Evolutionary conservation across 2,797 vertebrate species (phyloP), one percentile per base, ranked within the genome.

Genomic region (Heterohyrax brucei): DNA sequence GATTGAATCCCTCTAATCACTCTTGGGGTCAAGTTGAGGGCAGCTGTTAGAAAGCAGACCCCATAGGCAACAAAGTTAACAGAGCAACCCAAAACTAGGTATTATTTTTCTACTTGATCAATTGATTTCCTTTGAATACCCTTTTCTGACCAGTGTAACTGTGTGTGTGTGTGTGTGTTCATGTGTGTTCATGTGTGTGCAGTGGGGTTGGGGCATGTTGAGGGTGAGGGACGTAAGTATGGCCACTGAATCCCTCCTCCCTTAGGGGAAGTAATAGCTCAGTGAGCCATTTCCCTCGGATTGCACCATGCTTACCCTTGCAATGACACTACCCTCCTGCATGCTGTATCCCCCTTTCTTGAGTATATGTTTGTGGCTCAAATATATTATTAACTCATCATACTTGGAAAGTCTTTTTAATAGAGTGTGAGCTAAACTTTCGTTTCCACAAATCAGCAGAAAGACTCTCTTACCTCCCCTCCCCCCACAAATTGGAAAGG

Each of bases 391-490:
- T 73, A n/a, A 93, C 46, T 76, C 66, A 13, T 79, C 12, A 7
- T 44, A 14, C 24, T 14, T 4, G 13, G 48, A 91, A 79, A 48
- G 26, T 46, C 56, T 81, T 90, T 91, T 81, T 33, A 83, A 48
- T 1, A 33, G 22, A 93, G 19, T 46, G 13, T 8, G 44, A 26
- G 53, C 33, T 86, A 53, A 87, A 80, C n/a, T 70, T 91, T n/a
- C 50, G 2, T 84, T 94, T 94, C 72, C 73, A 56, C 66, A 75
- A 64, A 93, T 53, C 16, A 5, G 48, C 28, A 87, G 66, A 79
- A 50, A 56, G 4, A 30, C 48, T 2, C 24, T 21, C 12, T 39
- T 39, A 39, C 33, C 30, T 48, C 4, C 1, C 19, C 2, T 4
- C 12, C 1, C 2, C 50, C 50, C 53, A 16, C 53, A 56, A 5